Conservation (phyloP, 2,797 vertebrate genomes). For the Cirrhinus mrigala region DNA sequence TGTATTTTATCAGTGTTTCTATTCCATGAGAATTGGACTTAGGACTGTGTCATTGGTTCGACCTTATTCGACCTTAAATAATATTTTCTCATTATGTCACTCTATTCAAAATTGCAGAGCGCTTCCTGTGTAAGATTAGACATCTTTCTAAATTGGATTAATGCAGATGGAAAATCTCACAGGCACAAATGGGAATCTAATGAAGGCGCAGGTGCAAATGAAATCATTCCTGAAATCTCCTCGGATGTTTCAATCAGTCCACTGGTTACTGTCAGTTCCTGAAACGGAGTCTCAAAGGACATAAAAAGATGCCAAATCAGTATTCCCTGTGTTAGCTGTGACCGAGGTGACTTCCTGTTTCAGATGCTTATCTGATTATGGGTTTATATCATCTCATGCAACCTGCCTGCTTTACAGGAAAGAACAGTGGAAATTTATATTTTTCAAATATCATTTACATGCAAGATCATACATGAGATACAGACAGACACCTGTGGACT, state of each 20-base stretch:
- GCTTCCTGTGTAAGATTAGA: conserved; percentile 35
- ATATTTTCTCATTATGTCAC: not conserved
- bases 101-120: not conserved
- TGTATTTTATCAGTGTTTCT: not conserved
- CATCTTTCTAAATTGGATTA: conserved; percentile 55
- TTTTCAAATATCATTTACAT: not conserved
- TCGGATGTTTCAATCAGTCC: conserved; percentile 9
- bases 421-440: not conserved
- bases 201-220: conserved; percentile 54
- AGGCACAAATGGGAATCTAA: conserved; percentile 35
- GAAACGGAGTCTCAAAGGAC: conserved; percentile 30
- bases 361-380: conserved; percentile 45
- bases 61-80: not conserved
- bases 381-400: not conserved
- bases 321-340: conserved; percentile 8
- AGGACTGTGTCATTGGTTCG: not conserved
- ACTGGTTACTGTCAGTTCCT: conserved; percentile 28
- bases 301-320: conserved; percentile 28
- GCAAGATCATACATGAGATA: not conserved
- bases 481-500: not conserved
- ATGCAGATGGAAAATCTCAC: conserved; percentile 51
- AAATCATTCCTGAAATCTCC: conserved; percentile 36
- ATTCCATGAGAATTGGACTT: not conserved
- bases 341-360: conserved; percentile 33
- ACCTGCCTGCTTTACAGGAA: conserved; percentile 9